A percentile compares a stretch with the other conserved stretches of the same genome.
Evolutionary conservation across 1,140 invertebrate species (phyloP).

Genomic region (Bombus waltoni): DNA sequence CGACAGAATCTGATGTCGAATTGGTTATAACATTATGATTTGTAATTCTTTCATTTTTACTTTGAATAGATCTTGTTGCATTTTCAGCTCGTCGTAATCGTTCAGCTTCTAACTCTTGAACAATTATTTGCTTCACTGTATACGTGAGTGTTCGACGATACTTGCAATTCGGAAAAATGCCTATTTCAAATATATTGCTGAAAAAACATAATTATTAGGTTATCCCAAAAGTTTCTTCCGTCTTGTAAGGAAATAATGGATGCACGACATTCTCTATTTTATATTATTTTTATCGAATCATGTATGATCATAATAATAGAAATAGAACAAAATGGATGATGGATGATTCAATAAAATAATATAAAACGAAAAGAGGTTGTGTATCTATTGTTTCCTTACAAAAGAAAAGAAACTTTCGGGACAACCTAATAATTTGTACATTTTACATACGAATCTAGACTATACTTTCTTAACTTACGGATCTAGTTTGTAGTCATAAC

Average conservation of each 20-base stretch:
- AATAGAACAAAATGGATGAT: no score
- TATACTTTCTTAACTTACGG: slow-evolving; percentile 85
- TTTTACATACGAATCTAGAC: not conserved
- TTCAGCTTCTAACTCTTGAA: slow-evolving; percentile 89
- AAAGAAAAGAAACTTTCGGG: no score
- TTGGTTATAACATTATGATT: slow-evolving; percentile 3
- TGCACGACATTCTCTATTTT: no score
- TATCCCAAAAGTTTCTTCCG: no score
- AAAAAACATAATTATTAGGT: slow-evolving; percentile 40
- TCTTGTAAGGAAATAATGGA: no score
- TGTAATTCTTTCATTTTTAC: not conserved
- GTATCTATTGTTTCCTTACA: no score
- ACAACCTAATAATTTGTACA: not conserved
- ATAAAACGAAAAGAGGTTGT: no score
- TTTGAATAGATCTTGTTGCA: slow-evolving; percentile 42
- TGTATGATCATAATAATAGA: no score
- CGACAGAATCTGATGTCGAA: not conserved
- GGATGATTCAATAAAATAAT: no score
- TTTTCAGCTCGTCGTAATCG: slow-evolving; percentile 84
- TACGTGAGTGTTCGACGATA: slow-evolving; percentile 83
- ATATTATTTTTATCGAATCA: no score
- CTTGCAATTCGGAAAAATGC: slow-evolving; percentile 76
- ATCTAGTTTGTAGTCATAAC: slow-evolving; percentile 91
- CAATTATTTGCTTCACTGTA: slow-evolving; percentile 87
- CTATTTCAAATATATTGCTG: slow-evolving; percentile 81